Evolutionary conservation across 2,113 vertebrate genomes (phyloP).

Genomic region (Monopterus albus): DNA sequence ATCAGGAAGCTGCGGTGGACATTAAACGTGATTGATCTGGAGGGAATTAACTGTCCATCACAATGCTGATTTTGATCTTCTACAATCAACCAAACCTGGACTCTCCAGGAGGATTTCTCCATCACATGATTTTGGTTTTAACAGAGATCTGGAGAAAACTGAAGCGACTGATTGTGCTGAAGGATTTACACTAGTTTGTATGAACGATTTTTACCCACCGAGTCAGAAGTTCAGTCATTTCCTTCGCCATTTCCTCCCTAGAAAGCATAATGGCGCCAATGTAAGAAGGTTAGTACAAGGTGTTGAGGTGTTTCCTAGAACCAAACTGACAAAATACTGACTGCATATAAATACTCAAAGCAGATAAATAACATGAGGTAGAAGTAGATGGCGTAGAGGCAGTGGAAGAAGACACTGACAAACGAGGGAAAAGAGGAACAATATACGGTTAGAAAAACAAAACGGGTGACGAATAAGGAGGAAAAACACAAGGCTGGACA

Average conservation of each 20-base stretch:
- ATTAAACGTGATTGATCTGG: too few species aligned
- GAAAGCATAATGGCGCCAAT: conserved; percentile 71
- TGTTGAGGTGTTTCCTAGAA: not conserved
- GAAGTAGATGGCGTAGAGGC: not conserved
- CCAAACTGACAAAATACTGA: not conserved
- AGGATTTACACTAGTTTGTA: not conserved
- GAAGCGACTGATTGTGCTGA: not conserved
- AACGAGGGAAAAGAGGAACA: too few species aligned
- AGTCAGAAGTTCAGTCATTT: conserved; percentile 93
- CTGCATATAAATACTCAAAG: not conserved
- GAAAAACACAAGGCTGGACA: too few species aligned
- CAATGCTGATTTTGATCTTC: not conserved
- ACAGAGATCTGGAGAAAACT: too few species aligned
- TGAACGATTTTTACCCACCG: conserved; percentile 86
- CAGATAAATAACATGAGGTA: not conserved
- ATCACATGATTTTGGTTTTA: not conserved
- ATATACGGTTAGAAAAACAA: too few species aligned
- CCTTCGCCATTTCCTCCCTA: conserved; percentile 97
- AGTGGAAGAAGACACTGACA: too few species aligned
- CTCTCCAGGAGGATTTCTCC: not conserved
- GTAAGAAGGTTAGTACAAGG: not conserved
- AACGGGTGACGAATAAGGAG: too few species aligned
- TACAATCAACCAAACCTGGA: not conserved
- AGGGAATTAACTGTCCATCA: conserved; percentile 20
- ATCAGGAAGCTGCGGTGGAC: not conserved